Percentiles rank a stretch among this genome's conserved stretches.
phyloP scores from a whole-genome alignment of 2,797 vertebrate genomes.

The Onychomys arenicola region DNA sequence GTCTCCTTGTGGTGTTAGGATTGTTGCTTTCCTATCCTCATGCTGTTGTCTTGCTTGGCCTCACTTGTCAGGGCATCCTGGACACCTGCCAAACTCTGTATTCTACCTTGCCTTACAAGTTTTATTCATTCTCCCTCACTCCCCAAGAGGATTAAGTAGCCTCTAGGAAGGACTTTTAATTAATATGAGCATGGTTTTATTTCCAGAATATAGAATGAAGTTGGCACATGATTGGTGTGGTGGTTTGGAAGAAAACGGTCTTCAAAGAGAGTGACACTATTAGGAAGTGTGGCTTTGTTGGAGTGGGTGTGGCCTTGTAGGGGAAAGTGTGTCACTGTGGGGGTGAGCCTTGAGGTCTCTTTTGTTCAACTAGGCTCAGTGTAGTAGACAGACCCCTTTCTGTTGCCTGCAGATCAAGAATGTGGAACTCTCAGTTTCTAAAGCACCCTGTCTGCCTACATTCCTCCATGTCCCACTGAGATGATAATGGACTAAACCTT shows the following conservation, averaged over 20 bases:
- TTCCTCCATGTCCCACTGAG: not conserved
- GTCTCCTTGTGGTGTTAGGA: not conserved
- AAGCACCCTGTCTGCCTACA: not conserved
- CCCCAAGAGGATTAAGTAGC: not conserved
- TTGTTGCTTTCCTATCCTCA: not conserved
- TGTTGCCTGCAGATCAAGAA: not conserved
- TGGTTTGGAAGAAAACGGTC: not conserved
- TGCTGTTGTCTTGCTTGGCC: not conserved
- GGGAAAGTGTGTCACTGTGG: not conserved
- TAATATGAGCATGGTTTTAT: not conserved
- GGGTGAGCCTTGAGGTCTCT: not conserved
- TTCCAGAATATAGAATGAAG: not conserved
- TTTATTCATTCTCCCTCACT: not conserved
- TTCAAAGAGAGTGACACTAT: not conserved
- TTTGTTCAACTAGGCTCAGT: not conserved
- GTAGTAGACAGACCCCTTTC: not conserved
- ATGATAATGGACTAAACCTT: not conserved
- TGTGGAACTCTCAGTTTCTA: not conserved
- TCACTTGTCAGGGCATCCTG: not conserved
- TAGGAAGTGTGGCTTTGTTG: not conserved
- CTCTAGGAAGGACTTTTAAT: not conserved
- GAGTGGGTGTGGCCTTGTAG: not conserved
- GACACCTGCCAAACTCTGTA: not conserved
- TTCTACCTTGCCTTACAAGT: not conserved
- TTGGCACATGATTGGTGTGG: not conserved